These are phyloP conservation scores for Pediacus dermestoides DNA, from an alignment of 2,888 invertebrate species.

Conservation along the genomic window DNA sequence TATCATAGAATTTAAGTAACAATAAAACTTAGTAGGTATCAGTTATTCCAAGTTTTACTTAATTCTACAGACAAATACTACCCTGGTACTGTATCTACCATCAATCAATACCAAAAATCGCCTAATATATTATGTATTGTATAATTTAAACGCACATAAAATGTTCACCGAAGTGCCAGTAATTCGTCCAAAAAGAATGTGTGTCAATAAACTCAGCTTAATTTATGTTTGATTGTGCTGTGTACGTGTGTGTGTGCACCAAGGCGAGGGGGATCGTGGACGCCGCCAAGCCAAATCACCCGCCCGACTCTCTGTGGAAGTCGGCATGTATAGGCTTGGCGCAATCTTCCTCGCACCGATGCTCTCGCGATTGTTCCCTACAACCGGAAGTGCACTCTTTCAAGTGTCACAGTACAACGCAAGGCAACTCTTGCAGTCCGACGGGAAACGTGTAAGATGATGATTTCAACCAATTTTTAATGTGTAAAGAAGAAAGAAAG, in stretches of 20 bases:
- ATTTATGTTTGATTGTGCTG: neutral
- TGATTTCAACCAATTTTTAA: too few relatives aligned
- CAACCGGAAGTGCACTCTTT: constrained; percentile 20
- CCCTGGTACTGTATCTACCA: too few relatives aligned
- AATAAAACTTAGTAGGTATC: too few relatives aligned
- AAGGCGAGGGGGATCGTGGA: neutral
- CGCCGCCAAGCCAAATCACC: too few relatives aligned
- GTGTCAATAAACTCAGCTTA: constrained; percentile 1
- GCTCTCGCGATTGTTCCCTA: constrained; percentile 17
- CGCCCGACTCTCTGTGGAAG: constrained; percentile 6
- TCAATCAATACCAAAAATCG: too few relatives aligned
- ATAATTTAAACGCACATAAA: neutral
- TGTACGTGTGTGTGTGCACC: neutral
- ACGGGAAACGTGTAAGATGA: too few relatives aligned
- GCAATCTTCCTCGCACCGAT: constrained; percentile 20
- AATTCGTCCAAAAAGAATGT: constrained; percentile 1
- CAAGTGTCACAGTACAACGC: constrained; percentile 15
- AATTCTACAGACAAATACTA: too few relatives aligned
- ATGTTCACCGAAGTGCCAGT: neutral
- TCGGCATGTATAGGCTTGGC: constrained; percentile 11
- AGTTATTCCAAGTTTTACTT: too few relatives aligned
- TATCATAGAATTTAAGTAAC: too few relatives aligned
- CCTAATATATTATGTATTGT: too few relatives aligned
- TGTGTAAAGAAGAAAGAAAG: too few relatives aligned
- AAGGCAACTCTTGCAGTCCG: constrained; percentile 7